Evolutionary conservation across 2,888 invertebrate genomes (phyloP).

Genomic region (Nasonia oneida): DNA sequence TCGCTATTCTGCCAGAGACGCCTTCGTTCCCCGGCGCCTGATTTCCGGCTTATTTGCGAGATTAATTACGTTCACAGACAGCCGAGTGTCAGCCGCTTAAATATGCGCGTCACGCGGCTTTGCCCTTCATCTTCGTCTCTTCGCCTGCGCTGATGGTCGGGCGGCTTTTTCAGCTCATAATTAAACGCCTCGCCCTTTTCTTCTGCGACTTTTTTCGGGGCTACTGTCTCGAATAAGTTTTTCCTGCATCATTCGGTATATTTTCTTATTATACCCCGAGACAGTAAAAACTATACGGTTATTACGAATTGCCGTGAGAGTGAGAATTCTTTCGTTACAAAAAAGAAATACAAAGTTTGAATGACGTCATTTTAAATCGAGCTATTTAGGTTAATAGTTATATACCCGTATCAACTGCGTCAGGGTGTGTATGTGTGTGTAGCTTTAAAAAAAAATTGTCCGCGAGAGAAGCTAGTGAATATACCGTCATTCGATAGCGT

Average conservation of each 20-base stretch:
- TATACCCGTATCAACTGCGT: neutral
- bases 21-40: slow-evolving; percentile 6
- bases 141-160: neutral
- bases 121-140: neutral
- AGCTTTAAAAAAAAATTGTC: neutral
- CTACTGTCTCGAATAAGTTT: neutral
- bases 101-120: neutral
- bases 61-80: slow-evolving; percentile 15
- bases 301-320: neutral
- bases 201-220: neutral
- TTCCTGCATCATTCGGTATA: neutral
- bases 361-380: neutral
- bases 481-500: neutral
- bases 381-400: neutral
- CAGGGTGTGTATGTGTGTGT: neutral
- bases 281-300: neutral
- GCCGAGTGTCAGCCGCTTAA: slow-evolving; percentile 14
- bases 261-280: neutral
- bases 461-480: neutral
- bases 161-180: slow-evolving; percentile 33
- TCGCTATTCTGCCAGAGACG: neutral
- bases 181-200: slow-evolving; percentile 7
- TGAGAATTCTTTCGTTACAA: neutral
- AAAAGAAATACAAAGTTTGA: too few relatives aligned
- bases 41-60: slow-evolving; percentile 37